Base-by-base conservation (phyloP, 2,888 invertebrate species). In the Phoronis australis region DNA sequence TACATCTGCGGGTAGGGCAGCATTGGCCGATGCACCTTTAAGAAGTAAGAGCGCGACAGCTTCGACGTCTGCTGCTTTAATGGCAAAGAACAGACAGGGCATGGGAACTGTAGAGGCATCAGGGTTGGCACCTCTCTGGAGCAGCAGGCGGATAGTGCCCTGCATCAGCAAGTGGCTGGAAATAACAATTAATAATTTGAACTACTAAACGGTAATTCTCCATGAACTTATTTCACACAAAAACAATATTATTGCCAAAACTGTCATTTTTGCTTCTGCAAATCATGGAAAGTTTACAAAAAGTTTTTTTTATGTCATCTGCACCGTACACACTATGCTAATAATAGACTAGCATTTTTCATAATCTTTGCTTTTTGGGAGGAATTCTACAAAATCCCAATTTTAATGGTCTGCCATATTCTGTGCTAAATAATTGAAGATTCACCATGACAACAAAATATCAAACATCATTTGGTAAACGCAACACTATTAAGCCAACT, bases 31-130 rank as follows among this genome's bases (percentile, higher is more conserved):
- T 0, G 75, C 76, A 20, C 71, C 69, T 53, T 71, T 74, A 46
- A 64, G 37, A 20, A 77, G 58, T 27, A 77, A 56, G 4, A 62
- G 54, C 37, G 63, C 64, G 18, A 75, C 75, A 56, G 75, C 70
- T 22, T 71, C 69, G 3, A 75, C 70, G 57, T 77, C 77, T 2
- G 69, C 75, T 26, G 75, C 69, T 48, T 72, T 71, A 40, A 76
- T 67, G n/a, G 76, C 74, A 51, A 74, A 74, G 61, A 73, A 71
- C 12, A 76, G 57, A 15, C 70, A 67, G 3, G 77, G 75, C 69
- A 75, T 71, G 3, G 76, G 77, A 3, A 74, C 67, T 21, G 56
- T 56, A 12, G 73, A 69, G 4, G 68, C 64, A 56, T 75, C 74
- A 3, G 76, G 76, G 56, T 76, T 63, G 12, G 76, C 75, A 18